Conservation (phyloP, 2,797 vertebrate species). For the Alca torda region DNA sequence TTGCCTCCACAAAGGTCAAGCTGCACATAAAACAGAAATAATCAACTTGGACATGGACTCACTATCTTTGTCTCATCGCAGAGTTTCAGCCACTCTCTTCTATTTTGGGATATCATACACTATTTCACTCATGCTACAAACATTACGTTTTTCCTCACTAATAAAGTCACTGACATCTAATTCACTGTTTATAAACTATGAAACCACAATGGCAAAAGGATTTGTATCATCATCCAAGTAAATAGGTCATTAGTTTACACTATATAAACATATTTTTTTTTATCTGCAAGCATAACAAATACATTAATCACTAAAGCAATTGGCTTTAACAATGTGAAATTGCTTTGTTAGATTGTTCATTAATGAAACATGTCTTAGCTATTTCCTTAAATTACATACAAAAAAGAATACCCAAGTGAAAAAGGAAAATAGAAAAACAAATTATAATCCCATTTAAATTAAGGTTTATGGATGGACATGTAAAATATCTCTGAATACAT, state of each 20-base stretch:
- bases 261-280: neutral
- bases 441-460: neutral
- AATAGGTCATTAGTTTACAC: neutral
- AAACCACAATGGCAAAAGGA: neutral
- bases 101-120: neutral
- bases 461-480: neutral
- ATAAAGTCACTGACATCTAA: neutral
- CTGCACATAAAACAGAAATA: neutral
- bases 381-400: neutral
- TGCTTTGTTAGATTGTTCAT: neutral
- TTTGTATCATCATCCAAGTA: neutral
- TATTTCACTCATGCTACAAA: neutral
- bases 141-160: neutral
- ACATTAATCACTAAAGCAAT: constrained; percentile 9
- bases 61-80: neutral
- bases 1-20: neutral
- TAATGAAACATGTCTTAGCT: neutral
- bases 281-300: neutral
- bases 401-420: neutral
- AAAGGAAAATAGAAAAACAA: neutral
- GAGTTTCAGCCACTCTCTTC: neutral
- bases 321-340: neutral
- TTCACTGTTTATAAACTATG: neutral
- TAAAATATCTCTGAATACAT: neutral
- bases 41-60: neutral